Base-by-base conservation (phyloP, 2,888 invertebrate species). In the Plusia festucae region DNA sequence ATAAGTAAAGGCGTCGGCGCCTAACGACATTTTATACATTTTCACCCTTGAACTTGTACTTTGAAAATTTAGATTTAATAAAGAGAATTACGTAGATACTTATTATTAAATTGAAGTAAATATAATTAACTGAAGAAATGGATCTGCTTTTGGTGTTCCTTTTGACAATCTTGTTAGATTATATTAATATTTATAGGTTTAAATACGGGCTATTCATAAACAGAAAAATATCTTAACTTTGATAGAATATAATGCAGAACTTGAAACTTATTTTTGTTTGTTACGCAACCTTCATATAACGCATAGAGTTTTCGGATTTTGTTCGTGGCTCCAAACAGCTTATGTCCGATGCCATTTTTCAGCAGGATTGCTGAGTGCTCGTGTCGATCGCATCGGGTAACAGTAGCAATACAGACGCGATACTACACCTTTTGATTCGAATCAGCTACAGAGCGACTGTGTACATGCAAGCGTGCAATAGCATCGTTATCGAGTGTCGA, bases 391-490 rank as follows among this genome's bases (percentile, higher is more conserved):
- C 13, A 44, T 44, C 44, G 16, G 16, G n/a, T 44, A 44, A 34
- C 32, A 34, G 32, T 16, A 16, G 16, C 16, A 13, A 44, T 44
- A 18, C 18, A 46, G 46, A 16, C 16, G 46, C 46, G 18, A 46
- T 46, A 46, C 9, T 46, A 16, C 46, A 16, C 18, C 18, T 46
- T 46, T 18, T 18, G 46, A 46, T 16, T 46, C 46, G 46, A 46
- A 46, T 46, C 46, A 46, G 46, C 18, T 46, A 9, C 18, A 9
- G 18, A 16, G 46, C 40, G n/a, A 13, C 46, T 49, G 20, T 49
- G 18, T 49, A 49, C 46, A 49, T 20, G 46, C 46, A 20, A 49
- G 46, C 46, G 46, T 49, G 46, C 46, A 18, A 49, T 49, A 18
- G 2, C 18, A 7, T 46, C 46, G 46, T 49, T 49, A 49, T 18